These are phyloP conservation scores for Crypturellus tataupa DNA, from an alignment of 2,797 vertebrate genomes.

Conservation along the genomic window DNA sequence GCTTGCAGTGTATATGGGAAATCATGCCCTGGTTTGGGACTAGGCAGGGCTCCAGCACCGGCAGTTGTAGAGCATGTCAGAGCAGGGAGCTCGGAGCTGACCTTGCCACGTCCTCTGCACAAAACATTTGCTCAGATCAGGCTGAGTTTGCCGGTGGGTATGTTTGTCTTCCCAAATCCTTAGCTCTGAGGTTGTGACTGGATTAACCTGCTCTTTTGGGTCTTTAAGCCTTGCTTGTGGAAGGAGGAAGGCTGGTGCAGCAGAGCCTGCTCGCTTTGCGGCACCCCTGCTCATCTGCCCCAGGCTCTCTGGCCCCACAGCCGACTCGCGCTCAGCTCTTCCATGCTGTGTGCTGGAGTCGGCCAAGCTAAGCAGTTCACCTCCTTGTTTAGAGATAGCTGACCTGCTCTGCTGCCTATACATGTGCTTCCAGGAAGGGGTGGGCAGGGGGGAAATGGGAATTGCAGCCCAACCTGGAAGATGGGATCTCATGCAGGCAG, in stretches of 20 bases:
- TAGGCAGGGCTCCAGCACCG: background rate
- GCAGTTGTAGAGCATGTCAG: background rate
- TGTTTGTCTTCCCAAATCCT: background rate
- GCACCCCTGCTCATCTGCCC: background rate
- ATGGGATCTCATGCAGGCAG: background rate
- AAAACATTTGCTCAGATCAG: background rate
- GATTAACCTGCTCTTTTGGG: slow-evolving; percentile 39
- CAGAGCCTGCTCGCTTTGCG: background rate
- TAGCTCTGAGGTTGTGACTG: background rate
- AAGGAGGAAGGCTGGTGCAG: rapidly evolving
- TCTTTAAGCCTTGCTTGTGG: background rate
- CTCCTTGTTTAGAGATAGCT: background rate
- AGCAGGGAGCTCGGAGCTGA: slow-evolving; percentile 1
- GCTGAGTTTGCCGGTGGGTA: background rate
- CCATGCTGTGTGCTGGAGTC: rapidly evolving
- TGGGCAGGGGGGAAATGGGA: too few species aligned
- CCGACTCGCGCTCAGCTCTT: rapidly evolving
- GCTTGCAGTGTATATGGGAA: background rate
- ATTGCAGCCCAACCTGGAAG: background rate
- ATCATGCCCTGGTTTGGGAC: background rate
- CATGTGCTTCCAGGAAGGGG: background rate
- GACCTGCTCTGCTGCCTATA: rapidly evolving
- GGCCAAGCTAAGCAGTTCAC: background rate
- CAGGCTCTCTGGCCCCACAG: rapidly evolving
- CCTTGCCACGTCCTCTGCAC: background rate